Conservation (phyloP, 1,140 invertebrate species). For the Mya arenaria region DNA sequence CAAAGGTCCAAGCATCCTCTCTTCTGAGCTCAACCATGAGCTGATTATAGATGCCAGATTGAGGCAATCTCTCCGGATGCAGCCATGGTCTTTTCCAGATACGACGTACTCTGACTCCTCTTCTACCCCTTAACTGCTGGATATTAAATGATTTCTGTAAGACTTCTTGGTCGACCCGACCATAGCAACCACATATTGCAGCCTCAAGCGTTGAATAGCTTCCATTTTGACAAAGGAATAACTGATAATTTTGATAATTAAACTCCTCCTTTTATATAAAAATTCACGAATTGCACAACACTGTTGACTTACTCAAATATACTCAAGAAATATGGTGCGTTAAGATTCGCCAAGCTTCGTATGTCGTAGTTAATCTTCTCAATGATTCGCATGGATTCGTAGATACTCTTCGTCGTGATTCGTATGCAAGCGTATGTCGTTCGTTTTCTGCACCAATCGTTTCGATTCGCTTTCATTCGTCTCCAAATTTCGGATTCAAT, state of each 20-base stretch:
- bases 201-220: not conserved
- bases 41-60: slow-evolving; percentile 17
- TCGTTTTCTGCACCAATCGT: slow-evolving; percentile 43
- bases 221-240: slow-evolving; percentile 30
- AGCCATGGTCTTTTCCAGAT: slow-evolving; percentile 21
- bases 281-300: not conserved
- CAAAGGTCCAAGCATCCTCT: too few relatives aligned
- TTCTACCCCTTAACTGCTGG: not conserved
- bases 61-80: not conserved
- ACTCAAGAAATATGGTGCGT: not conserved
- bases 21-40: not conserved
- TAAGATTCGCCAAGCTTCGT: not conserved
- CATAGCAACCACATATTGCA: slow-evolving; percentile 21
- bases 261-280: slow-evolving; percentile 11
- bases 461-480: slow-evolving; percentile 30
- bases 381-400: slow-evolving; percentile 32
- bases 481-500: slow-evolving; percentile 29
- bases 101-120: not conserved
- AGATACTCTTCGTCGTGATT: slow-evolving; percentile 22
- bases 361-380: too few relatives aligned
- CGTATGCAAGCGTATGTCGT: slow-evolving; percentile 25
- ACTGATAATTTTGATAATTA: not conserved
- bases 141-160: not conserved
- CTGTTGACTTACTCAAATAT: not conserved
- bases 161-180: too few relatives aligned